Conservation (phyloP, 2,113 vertebrate genomes). For the Enhydra lutris region DNA sequence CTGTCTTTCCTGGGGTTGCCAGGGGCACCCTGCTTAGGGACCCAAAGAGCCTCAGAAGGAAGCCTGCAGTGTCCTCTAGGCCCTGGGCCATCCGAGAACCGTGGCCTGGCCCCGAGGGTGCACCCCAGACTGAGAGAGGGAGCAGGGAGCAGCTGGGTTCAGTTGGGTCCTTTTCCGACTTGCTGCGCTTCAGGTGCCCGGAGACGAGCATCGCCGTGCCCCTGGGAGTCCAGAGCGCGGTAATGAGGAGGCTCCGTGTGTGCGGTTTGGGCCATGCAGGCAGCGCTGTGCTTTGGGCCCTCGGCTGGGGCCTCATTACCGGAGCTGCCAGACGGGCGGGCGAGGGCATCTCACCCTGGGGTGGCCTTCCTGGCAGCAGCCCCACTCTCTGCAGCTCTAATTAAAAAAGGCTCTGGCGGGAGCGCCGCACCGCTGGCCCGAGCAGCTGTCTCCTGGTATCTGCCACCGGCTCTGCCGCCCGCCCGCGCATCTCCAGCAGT, state of each 20-base stretch:
- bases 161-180: not conserved
- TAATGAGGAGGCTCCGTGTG: not conserved
- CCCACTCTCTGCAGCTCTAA: not conserved
- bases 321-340: not conserved
- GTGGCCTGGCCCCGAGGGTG: not conserved
- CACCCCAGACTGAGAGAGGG: not conserved
- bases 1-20: not conserved
- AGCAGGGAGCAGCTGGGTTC: not conserved
- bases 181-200: not conserved
- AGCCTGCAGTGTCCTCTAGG: too few relatives aligned
- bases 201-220: not conserved
- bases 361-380: not conserved
- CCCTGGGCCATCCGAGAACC: not conserved
- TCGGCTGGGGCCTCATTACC: not conserved
- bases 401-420: conserved; percentile 14
- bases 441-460: conserved; percentile 42
- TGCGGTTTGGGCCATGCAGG: not conserved
- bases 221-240: not conserved
- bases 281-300: not conserved
- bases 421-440: not conserved
- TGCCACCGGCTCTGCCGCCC: conserved; percentile 9
- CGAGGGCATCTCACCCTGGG: not conserved
- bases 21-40: not conserved
- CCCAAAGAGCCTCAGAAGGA: not conserved
- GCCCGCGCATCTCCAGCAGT: not conserved